Evolutionary conservation across 2,888 invertebrate genomes (phyloP), one percentile per base, ranked within the genome.

Genomic region (Caenorhabditis sp.): DNA sequence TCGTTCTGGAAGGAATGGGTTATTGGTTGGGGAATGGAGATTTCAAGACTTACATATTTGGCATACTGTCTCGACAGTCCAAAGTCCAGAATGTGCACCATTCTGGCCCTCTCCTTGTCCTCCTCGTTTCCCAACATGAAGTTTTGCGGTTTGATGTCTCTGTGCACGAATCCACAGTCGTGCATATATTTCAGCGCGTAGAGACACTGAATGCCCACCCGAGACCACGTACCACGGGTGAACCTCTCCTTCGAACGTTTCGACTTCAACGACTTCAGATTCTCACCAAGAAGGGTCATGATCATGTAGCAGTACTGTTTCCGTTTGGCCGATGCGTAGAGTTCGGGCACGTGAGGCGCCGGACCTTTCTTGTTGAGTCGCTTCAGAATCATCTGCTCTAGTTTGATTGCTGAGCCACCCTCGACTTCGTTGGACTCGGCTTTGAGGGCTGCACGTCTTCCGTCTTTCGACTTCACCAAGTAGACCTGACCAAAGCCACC

Each of bases 331-430:
- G 90, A 86, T 44, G 84, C 86, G 68, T 69, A 86, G 1, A 88
- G 64, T 22, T 68, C 58, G 1, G 89, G 89, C 31, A 90, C 82
- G 73, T 90, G 90, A 8, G 86, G 82, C 49, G 76, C 70, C 19
- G 85, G 75, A 7, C 86, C 87, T 12, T 82, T 77, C n/a, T 82
- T 75, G 75, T 88, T 86, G 47, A 90, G 69, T n/a, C 82, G 73
- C 22, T 72, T 51, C 6, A 90, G 80, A 10, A 89, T 85, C 35
- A 56, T 12, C 26, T 86, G 80, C 83, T 90, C 90, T 41, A 90
- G 66, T 41, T 90, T 90, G 72, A 90, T 90, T 2, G 89, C 90
- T 14, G 87, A 84, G 69, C 90, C 90, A 16, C 90, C 90, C 56
- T 89, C 89, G 19, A 88, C 83, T 24, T 88, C 88, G 76, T 89